phyloP scores from a whole-genome alignment of 2,888 invertebrate genomes.

The Trachelus stipa region DNA sequence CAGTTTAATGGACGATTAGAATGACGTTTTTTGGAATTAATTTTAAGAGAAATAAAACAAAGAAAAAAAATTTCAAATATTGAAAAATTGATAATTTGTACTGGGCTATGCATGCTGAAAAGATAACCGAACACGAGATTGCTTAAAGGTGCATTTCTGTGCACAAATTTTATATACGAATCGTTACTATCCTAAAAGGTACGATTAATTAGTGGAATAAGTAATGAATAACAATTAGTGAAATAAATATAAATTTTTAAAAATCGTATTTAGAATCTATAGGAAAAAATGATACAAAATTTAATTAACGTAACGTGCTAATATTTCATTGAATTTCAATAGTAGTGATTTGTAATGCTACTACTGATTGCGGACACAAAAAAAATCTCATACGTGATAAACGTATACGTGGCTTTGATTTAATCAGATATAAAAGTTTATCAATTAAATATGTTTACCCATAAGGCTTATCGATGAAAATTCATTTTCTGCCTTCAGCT shows the following conservation, averaged over 20 bases:
- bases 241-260: not conserved
- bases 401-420: not conserved
- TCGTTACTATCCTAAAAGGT: not conserved
- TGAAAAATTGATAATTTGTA: constrained; percentile 66
- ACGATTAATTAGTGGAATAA: not conserved
- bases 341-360: not conserved
- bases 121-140: constrained; percentile 82
- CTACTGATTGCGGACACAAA: not conserved
- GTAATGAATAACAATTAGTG: not conserved
- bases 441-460: not conserved
- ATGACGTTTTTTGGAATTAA: not conserved
- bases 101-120: constrained; percentile 80
- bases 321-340: not conserved
- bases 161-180: too few species aligned
- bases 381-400: not conserved
- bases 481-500: too few species aligned
- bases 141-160: constrained; percentile 75
- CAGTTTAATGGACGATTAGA: too few species aligned
- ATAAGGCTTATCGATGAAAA: too few species aligned
- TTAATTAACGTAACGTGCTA: not conserved
- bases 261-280: too few species aligned
- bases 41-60: not conserved
- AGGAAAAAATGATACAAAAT: too few species aligned
- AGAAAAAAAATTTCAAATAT: too few species aligned
- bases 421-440: not conserved